Evolutionary conservation across 2,888 invertebrate species (phyloP).

Genomic region (Rotaria magnacalcarata): DNA sequence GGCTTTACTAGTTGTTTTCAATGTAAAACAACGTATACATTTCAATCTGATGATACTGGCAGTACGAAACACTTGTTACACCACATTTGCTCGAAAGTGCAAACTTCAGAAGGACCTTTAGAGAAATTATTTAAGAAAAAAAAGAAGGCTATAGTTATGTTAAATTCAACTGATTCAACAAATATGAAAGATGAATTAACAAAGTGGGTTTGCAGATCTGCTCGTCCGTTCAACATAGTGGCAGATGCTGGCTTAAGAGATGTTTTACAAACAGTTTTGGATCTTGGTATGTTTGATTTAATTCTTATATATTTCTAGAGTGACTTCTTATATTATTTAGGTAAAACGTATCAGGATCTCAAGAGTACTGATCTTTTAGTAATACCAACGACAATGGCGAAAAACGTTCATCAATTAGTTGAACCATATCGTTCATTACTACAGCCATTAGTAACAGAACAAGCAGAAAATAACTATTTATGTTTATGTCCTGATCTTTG

Average conservation of each 20-base stretch:
- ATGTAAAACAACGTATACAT: neutral
- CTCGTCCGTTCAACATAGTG: neutral
- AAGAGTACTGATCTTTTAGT: neutral
- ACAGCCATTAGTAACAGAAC: neutral
- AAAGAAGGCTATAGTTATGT: neutral
- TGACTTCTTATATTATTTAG: neutral
- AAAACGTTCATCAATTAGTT: neutral
- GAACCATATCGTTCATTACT: neutral
- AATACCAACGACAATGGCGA: neutral
- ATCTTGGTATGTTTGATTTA: neutral
- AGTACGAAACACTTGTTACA: neutral
- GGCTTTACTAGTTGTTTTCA: neutral
- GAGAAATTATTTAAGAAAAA: neutral
- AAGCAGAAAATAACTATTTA: neutral
- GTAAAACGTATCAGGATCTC: neutral
- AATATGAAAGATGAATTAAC: neutral
- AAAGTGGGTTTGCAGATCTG: neutral
- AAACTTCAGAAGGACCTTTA: neutral
- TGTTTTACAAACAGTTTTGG: neutral
- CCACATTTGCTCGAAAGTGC: neutral
- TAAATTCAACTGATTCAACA: neutral
- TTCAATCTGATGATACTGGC: neutral
- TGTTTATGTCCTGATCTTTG: neutral
- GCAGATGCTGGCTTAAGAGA: neutral
- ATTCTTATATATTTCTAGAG: neutral